A percentile compares a stretch with the other conserved stretches of the same genome.
Evolutionary conservation across 1,140 invertebrate species (phyloP).

Genomic region (Nomia melanderi): DNA sequence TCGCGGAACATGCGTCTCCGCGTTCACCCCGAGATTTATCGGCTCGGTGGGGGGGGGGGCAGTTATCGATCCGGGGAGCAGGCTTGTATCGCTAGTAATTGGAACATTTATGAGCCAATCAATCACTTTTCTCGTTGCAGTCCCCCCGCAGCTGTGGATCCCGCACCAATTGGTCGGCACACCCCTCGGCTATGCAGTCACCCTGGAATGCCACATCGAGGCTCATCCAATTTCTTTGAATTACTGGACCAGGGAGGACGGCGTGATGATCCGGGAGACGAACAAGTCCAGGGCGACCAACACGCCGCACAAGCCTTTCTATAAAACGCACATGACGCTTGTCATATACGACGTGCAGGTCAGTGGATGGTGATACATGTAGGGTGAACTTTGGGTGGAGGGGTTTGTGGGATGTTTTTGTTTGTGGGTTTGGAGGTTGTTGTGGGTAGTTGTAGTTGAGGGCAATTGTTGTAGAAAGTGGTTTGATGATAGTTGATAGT

Average conservation of each 20-base stretch:
- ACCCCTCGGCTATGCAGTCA: slow-evolving; percentile 89
- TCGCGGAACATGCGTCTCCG: slow-evolving; percentile 6
- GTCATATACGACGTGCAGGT: slow-evolving; percentile 88
- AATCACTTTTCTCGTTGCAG: slow-evolving; percentile 83
- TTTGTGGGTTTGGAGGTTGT: no score
- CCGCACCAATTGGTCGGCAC: slow-evolving; percentile 94
- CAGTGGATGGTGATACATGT: neutral
- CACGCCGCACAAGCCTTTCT: slow-evolving; percentile 82
- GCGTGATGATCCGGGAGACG: slow-evolving; percentile 93
- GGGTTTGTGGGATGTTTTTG: no score
- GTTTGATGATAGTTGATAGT: no score
- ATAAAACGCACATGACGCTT: slow-evolving; percentile 92
- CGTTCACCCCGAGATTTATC: slow-evolving; percentile 68
- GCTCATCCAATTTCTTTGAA: slow-evolving; percentile 94
- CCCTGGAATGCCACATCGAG: slow-evolving; percentile 93
- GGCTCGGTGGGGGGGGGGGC: slow-evolving; percentile 61
- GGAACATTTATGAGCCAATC: slow-evolving; percentile 78
- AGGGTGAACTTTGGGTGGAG: no score
- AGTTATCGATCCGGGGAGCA: slow-evolving; percentile 67
- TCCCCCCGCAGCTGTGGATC: slow-evolving; percentile 94
- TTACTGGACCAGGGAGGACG: slow-evolving; percentile 94
- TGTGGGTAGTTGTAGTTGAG: no score
- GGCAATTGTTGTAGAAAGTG: no score
- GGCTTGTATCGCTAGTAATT: slow-evolving; percentile 73
- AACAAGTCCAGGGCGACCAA: slow-evolving; percentile 86